Evolutionary conservation across 2,888 invertebrate species (phyloP), one percentile per base, ranked within the genome.

Genomic region (Erannis defoliaria): DNA sequence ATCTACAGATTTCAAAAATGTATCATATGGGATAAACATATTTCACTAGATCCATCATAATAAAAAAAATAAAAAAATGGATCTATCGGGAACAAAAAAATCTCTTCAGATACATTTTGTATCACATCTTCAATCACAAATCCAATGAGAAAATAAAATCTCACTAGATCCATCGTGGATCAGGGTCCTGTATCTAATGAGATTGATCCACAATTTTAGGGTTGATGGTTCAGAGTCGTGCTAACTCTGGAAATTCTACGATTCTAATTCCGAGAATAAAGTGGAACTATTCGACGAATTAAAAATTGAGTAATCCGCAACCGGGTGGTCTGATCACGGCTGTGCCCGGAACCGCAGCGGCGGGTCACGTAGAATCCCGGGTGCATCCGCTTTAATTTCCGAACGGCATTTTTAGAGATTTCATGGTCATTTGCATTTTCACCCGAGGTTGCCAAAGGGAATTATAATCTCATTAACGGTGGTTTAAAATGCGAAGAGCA

Each of bases 301-400:
- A 6, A 19, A 48, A 33, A 33, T 33, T 31, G 10, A 48, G 33
- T 48, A 18, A 48, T 33, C 48, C 48, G 8, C 16, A 19, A 5
- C 18, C 18, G 10, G 26, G 12, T 18, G 6, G 18, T 1, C 48
- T 10, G 48, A 48, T 48, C 48, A 48, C 48, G 31, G 31, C 31
- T 18, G 6, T 12, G 31, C 16, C 45, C 49, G 35, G 49, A 35
- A 35, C 12, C 49, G 2, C n/a, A 6, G 33, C 35, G 21, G 46
- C 18, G 12, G 49, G 76, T 74, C 76, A 75, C 80, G 76, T 78
- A 70, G 69, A 67, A 70, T 71, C 73, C 74, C 71, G 56, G 66
- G 64, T 71, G 69, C 68, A 70, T 73, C 75, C 74, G 78, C 53
- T 78, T 82, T 82, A 80, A 82, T 82, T 81, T 82, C 81, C 82